Percentiles rank a stretch among this genome's conserved stretches.
These are phyloP conservation scores for Athalia rosae DNA, from an alignment of 2,888 invertebrate genomes.

Conservation along the genomic window DNA sequence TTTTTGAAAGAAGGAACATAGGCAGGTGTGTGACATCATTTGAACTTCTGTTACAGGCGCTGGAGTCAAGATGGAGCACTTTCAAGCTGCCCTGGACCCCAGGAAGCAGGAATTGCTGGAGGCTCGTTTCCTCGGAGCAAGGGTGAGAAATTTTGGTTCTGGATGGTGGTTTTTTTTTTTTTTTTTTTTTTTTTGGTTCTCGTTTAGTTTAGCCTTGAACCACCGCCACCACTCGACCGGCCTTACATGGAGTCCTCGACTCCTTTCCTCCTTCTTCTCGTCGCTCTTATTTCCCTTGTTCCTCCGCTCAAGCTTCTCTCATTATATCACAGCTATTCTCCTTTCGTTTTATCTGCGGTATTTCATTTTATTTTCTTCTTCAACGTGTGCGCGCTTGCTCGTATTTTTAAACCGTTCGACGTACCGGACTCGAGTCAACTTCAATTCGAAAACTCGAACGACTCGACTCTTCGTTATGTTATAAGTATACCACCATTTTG, in stretches of 20 bases:
- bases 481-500: slow-evolving; percentile 29
- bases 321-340: neutral
- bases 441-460: too few species aligned
- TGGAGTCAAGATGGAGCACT: slow-evolving; percentile 97
- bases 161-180: slow-evolving; percentile 51
- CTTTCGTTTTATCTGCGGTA: neutral
- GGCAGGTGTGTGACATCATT: slow-evolving; percentile 64
- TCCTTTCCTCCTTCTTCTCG: slow-evolving; percentile 1
- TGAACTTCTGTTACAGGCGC: slow-evolving; percentile 80
- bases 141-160: slow-evolving; percentile 81
- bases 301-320: neutral
- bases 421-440: neutral
- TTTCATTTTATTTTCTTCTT: neutral
- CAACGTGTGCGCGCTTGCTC: neutral
- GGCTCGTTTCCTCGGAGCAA: slow-evolving; percentile 96
- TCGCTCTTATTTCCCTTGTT: slow-evolving; percentile 5
- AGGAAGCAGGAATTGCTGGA: slow-evolving; percentile 99
- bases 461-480: neutral
- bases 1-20: slow-evolving; percentile 43
- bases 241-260: neutral
- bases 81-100: slow-evolving; percentile 97
- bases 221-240: neutral
- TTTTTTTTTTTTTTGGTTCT: slow-evolving; percentile 54
- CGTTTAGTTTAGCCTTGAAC: neutral
- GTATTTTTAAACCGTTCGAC: neutral